phyloP scores from a whole-genome alignment of 2,888 invertebrate species.

The Archips xylosteana region DNA sequence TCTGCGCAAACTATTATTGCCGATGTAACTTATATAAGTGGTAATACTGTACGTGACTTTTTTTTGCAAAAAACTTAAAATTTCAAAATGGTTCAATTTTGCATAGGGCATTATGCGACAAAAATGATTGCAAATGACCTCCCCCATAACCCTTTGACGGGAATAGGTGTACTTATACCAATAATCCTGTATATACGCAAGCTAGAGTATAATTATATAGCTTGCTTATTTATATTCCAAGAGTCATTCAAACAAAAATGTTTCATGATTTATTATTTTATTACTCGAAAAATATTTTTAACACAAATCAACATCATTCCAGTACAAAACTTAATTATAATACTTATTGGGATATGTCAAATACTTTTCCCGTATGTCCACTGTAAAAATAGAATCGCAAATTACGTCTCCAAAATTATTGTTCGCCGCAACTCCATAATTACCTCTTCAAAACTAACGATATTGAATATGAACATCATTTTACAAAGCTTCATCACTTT shows the following conservation, averaged over 20 bases:
- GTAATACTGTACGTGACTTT: too few species aligned
- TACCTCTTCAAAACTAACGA: neutral
- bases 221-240: too few species aligned
- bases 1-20: too few species aligned
- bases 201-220: too few species aligned
- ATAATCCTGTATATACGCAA: too few species aligned
- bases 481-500: neutral
- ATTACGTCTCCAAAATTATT: constrained; percentile 7
- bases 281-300: constrained; percentile 11
- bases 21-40: too few species aligned
- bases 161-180: too few species aligned
- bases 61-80: too few species aligned
- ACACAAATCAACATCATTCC: constrained; percentile 22
- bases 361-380: neutral
- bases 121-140: too few species aligned
- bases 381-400: constrained; percentile 6
- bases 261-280: constrained; percentile 14
- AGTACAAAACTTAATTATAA: constrained; percentile 30
- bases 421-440: neutral
- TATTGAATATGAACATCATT: neutral
- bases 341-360: constrained; percentile 29
- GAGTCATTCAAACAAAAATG: neutral
- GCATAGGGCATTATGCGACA: too few species aligned
- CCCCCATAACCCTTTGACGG: too few species aligned
- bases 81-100: too few species aligned